Evolutionary conservation across 2,797 vertebrate species (phyloP).

Genomic region (Manis crassicaudata): DNA sequence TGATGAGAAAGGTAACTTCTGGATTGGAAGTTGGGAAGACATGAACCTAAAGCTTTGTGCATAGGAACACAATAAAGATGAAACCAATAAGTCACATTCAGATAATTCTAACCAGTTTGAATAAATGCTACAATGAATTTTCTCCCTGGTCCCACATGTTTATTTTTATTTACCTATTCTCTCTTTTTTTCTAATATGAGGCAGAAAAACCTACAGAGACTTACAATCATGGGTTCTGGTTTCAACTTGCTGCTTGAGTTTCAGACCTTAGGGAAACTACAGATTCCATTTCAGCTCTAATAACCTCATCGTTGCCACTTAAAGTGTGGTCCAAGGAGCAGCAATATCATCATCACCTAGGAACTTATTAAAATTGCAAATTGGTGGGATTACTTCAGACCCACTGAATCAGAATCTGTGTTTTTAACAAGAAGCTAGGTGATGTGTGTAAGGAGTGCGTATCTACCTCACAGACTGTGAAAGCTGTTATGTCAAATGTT

Average conservation of each 20-base stretch:
- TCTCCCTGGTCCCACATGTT: not conserved
- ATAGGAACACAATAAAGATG: not conserved
- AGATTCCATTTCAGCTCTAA: not conserved
- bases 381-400: not conserved
- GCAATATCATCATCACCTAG: not conserved
- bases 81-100: not conserved
- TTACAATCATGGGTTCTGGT: not conserved
- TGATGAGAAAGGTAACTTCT: not conserved
- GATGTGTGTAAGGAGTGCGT: not conserved
- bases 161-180: not conserved
- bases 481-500: not conserved
- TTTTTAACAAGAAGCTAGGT: not conserved
- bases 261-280: not conserved
- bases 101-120: not conserved
- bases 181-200: not conserved
- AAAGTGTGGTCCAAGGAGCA: not conserved
- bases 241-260: not conserved
- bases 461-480: not conserved
- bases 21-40: not conserved
- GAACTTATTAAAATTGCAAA: conserved; percentile 43
- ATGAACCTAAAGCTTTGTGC: not conserved
- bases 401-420: not conserved
- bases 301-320: not conserved
- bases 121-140: not conserved
- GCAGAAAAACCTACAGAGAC: not conserved